Percentiles rank a stretch among this genome's conserved stretches.
phyloP scores from a whole-genome alignment of 2,797 vertebrate genomes.

The Stomatorhinus walkeri region DNA sequence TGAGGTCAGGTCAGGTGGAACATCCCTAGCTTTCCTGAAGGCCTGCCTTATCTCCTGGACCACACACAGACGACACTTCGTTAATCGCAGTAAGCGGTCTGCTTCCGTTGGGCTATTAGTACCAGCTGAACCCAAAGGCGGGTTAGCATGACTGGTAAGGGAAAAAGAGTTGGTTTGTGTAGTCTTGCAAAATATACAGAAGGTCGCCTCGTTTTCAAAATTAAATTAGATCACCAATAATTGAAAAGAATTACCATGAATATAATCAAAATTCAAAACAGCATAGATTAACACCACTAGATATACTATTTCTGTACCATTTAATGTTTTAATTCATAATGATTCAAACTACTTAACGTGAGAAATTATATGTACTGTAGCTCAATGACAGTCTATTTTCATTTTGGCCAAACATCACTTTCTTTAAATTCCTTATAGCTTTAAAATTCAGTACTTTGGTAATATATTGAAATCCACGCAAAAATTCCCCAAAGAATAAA shows the following conservation, averaged over 20 bases:
- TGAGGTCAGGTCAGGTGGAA: neutral
- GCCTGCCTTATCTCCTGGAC: neutral
- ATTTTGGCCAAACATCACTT: neutral
- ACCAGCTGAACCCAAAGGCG: neutral
- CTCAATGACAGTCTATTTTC: neutral
- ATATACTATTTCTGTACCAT: neutral
- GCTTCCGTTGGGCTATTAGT: neutral
- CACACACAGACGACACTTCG: neutral
- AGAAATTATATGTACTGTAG: neutral
- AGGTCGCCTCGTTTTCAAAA: neutral
- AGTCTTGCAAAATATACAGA: neutral
- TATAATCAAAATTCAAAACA: neutral
- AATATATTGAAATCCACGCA: neutral
- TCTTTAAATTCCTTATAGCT: neutral
- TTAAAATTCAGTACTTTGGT: neutral
- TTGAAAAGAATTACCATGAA: neutral
- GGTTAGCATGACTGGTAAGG: neutral
- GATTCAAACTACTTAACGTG: neutral
- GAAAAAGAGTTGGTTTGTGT: neutral
- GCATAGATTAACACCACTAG: neutral
- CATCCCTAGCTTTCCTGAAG: neutral
- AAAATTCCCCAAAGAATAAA: neutral
- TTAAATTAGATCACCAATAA: neutral
- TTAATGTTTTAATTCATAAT: neutral
- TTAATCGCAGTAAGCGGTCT: neutral